Conservation (phyloP, 2,888 invertebrate species). For the Dryomyza anilis region DNA sequence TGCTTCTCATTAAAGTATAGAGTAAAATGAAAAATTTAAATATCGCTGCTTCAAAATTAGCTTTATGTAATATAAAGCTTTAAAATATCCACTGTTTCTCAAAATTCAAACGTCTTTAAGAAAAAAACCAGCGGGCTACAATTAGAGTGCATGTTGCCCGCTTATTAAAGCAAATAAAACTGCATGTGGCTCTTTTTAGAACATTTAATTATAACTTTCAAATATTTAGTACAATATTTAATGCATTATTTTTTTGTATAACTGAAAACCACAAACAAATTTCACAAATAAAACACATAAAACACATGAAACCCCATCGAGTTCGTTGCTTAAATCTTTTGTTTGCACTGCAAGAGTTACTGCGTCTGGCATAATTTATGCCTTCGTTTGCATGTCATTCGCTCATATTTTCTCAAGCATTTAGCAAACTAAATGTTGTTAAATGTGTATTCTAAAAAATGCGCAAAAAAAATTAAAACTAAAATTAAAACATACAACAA, state of each 20-base stretch:
- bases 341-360: neutral
- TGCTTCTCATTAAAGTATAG: too few relatives aligned
- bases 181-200: neutral
- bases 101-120: too few relatives aligned
- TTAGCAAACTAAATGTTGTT: too few relatives aligned
- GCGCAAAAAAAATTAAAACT: neutral
- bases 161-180: neutral
- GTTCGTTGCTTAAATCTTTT: neutral
- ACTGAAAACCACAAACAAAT: neutral
- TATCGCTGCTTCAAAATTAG: too few relatives aligned
- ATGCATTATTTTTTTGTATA: neutral
- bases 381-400: neutral
- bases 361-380: neutral
- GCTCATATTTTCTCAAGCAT: neutral
- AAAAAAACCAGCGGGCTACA: too few relatives aligned
- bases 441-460: neutral
- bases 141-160: too few relatives aligned
- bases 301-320: neutral
- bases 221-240: neutral
- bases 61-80: too few relatives aligned
- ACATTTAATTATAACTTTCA: neutral
- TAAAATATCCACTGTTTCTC: too few relatives aligned
- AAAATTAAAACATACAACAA: too few relatives aligned
- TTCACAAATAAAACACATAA: neutral
- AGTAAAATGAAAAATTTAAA: too few relatives aligned